These are phyloP conservation scores for Cacoxenus indagator DNA, from an alignment of 2,888 invertebrate genomes.

Conservation along the genomic window DNA sequence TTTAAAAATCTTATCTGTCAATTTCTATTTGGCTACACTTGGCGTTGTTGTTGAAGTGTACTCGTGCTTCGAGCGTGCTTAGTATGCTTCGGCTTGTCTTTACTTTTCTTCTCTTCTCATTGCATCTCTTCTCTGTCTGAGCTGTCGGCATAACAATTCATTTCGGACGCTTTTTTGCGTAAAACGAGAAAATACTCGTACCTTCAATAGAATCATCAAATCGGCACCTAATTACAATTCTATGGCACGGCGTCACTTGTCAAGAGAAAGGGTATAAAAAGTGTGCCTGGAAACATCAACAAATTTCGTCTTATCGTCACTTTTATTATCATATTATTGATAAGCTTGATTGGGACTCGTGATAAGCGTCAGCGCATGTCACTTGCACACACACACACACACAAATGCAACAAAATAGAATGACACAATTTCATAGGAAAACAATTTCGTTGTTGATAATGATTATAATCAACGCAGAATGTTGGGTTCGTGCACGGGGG, in stretches of 20 bases:
- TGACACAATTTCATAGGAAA: not conserved
- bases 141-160: too few relatives aligned
- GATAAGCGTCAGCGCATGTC: not conserved
- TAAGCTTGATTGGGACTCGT: not conserved
- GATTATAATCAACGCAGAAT: not conserved
- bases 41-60: constrained; percentile 26
- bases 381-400: too few relatives aligned
- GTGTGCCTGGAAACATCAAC: not conserved
- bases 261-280: not conserved
- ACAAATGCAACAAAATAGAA: not conserved
- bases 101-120: too few relatives aligned
- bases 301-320: not conserved
- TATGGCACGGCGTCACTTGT: not conserved
- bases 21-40: constrained; percentile 64
- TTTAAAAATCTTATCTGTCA: constrained; percentile 67
- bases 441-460: not conserved
- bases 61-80: not conserved
- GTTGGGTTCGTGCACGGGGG: not conserved
- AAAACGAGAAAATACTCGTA: too few relatives aligned
- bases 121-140: too few relatives aligned
- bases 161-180: too few relatives aligned
- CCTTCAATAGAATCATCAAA: not conserved
- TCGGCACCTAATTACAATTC: not conserved
- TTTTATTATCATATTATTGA: not conserved
- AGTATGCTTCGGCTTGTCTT: not conserved